phyloP scores from a whole-genome alignment of 92 coral and sea anemone genomes.

The Porites lobata region DNA sequence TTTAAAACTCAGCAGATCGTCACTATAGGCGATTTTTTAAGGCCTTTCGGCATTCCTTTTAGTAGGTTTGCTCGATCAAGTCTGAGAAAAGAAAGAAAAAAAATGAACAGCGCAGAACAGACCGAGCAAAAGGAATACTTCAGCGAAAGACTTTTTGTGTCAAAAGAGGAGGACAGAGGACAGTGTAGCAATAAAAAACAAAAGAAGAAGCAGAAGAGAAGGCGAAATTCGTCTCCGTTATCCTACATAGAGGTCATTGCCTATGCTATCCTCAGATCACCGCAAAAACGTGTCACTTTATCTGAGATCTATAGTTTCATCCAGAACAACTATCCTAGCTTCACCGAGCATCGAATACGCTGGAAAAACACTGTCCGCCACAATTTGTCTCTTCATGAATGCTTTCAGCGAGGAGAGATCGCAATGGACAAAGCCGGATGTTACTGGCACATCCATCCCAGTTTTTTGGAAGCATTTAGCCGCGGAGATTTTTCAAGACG shows the following conservation, averaged over 20 bases:
- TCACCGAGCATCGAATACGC: background rate
- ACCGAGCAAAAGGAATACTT: too few relatives aligned
- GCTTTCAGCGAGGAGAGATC: background rate
- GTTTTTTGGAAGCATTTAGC: background rate
- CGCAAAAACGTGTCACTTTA: background rate
- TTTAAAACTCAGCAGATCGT: too few relatives aligned
- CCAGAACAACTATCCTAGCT: background rate
- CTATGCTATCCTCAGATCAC: background rate
- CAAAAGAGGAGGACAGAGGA: too few relatives aligned
- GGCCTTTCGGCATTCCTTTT: too few relatives aligned
- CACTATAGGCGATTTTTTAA: too few relatives aligned
- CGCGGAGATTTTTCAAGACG: background rate
- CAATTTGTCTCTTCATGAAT: background rate
- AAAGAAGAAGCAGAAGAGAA: background rate
- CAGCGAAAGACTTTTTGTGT: too few relatives aligned
- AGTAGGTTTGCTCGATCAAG: too few relatives aligned
- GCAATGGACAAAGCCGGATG: background rate
- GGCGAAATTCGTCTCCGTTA: background rate
- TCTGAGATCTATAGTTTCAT: background rate
- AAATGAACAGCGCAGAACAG: too few relatives aligned
- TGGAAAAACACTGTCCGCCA: background rate
- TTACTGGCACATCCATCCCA: background rate
- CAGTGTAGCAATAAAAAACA: background rate
- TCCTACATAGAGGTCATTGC: background rate
- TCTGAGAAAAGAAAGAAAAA: too few relatives aligned